These are phyloP conservation scores for Neoarius graeffei DNA, from an alignment of 2,113 vertebrate genomes.

Conservation along the genomic window DNA sequence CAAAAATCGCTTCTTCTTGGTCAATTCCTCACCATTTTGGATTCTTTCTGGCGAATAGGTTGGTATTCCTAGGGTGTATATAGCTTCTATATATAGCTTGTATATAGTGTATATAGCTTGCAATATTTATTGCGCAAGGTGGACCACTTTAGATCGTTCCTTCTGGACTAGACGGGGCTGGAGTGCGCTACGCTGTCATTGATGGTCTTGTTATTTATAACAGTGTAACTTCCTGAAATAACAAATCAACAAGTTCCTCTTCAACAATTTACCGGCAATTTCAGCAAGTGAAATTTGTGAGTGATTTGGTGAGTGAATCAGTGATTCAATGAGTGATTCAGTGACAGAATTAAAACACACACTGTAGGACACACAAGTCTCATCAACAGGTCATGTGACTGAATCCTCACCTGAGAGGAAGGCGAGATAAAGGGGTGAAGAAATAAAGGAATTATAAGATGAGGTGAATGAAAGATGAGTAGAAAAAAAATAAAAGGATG, in stretches of 20 bases:
- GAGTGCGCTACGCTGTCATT: too few relatives aligned
- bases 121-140: too few relatives aligned
- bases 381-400: background rate
- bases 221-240: background rate
- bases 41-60: too few relatives aligned
- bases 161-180: too few relatives aligned
- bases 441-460: background rate
- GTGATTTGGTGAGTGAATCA: background rate
- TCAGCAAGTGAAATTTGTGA: background rate
- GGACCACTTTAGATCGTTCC: too few relatives aligned
- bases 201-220: too few relatives aligned
- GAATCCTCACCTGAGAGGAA: background rate
- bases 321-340: background rate
- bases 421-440: background rate
- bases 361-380: background rate
- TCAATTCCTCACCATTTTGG: too few relatives aligned
- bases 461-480: background rate
- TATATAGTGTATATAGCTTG: too few relatives aligned
- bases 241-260: background rate
- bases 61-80: too few relatives aligned
- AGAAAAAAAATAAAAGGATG: conserved; percentile 2
- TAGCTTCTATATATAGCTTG: too few relatives aligned
- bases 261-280: background rate
- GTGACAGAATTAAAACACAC: background rate
- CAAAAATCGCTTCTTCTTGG: too few relatives aligned